phyloP scores from a whole-genome alignment of 2,888 invertebrate species.

The Apodemia hepburni region DNA sequence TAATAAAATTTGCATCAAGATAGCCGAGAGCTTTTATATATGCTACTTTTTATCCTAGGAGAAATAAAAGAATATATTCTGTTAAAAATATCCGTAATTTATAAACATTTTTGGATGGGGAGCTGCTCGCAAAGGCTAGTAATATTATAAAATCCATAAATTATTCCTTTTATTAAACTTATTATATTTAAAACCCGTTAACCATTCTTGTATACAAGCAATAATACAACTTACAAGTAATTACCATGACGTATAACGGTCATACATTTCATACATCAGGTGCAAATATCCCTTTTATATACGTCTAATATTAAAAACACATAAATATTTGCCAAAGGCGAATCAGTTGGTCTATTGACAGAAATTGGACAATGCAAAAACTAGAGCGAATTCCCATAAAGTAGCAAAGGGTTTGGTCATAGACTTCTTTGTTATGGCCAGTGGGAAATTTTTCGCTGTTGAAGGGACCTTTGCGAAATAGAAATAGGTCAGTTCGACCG shows the following conservation, averaged over 20 bases:
- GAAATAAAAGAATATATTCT: too few relatives aligned
- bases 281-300: slow-evolving; percentile 52
- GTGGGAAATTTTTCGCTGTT: slow-evolving; percentile 70
- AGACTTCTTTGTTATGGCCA: slow-evolving; percentile 61
- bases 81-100: too few relatives aligned
- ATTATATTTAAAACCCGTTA: slow-evolving; percentile 28
- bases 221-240: slow-evolving; percentile 26
- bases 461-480: slow-evolving; percentile 51
- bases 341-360: slow-evolving; percentile 54
- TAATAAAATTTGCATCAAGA: too few relatives aligned
- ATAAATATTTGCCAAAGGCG: slow-evolving; percentile 68
- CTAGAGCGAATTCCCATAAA: slow-evolving; percentile 77
- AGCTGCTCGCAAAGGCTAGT: too few relatives aligned
- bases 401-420: slow-evolving; percentile 68
- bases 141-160: slow-evolving; percentile 1
- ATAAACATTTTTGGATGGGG: too few relatives aligned
- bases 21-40: too few relatives aligned
- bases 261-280: slow-evolving; percentile 42
- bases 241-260: slow-evolving; percentile 57
- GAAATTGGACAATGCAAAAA: slow-evolving; percentile 74
- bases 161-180: slow-evolving; percentile 18
- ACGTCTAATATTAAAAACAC: slow-evolving; percentile 58
- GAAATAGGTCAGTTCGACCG: slow-evolving; percentile 70
- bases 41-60: too few relatives aligned
- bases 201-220: slow-evolving; percentile 28